These are phyloP conservation scores for Scaptomyza polygonia DNA, from an alignment of 2,888 invertebrate genomes.

Conservation along the genomic window DNA sequence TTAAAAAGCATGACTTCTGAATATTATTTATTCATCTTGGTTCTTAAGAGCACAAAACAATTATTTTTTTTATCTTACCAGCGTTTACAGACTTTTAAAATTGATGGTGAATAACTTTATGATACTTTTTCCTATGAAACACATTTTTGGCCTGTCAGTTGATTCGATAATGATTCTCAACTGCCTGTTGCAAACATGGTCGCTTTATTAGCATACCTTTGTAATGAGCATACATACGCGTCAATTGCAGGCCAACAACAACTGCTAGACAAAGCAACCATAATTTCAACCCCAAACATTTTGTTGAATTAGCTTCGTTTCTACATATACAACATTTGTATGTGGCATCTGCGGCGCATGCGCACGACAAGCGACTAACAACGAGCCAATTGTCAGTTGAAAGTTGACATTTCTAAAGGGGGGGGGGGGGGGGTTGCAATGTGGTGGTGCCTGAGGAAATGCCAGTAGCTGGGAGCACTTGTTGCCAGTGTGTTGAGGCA, in stretches of 20 bases:
- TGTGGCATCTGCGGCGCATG: constrained; percentile 62
- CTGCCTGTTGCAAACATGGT: constrained; percentile 13
- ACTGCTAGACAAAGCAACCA: constrained; percentile 32
- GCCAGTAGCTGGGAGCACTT: constrained; percentile 37
- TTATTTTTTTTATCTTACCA: neutral
- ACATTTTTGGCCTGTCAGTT: neutral
- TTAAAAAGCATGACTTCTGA: neutral
- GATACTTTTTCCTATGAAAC: neutral
- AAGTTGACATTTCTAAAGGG: constrained; percentile 63
- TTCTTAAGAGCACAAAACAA: neutral
- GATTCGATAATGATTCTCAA: neutral
- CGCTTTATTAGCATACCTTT: constrained; percentile 16
- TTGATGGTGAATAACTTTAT: too few species aligned
- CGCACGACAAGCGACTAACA: constrained; percentile 54
- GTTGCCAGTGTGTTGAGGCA: constrained; percentile 29
- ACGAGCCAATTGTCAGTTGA: constrained; percentile 59
- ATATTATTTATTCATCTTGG: neutral
- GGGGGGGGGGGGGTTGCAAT: constrained; percentile 10
- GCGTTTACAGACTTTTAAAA: neutral
- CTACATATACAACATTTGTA: constrained; percentile 18
- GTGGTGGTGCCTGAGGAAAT: constrained; percentile 6
- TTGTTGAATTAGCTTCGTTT: constrained; percentile 9
- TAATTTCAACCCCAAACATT: constrained; percentile 19
- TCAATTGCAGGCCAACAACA: constrained; percentile 20
- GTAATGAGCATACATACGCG: constrained; percentile 17